A percentile compares a stretch with the other conserved stretches of the same genome.
Conservation (phyloP, 2,888 invertebrate genomes). For the Imbricaverruca yamaguchii region DNA sequence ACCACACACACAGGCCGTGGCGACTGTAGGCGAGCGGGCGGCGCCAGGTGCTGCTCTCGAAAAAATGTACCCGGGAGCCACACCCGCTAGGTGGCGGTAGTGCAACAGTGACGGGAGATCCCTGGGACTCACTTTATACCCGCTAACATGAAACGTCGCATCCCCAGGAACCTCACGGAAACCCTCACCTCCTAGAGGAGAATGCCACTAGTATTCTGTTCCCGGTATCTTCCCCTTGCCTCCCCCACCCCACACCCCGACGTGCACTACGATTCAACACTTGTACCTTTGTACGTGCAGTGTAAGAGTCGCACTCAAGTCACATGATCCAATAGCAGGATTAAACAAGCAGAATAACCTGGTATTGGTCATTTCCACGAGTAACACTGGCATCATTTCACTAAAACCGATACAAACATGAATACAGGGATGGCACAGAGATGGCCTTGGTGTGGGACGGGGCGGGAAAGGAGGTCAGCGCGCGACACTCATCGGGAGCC, state of each 20-base stretch:
- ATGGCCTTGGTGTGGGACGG: no score
- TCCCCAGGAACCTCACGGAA: not conserved
- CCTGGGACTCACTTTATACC: not conserved
- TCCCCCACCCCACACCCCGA: not conserved
- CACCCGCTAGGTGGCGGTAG: not conserved
- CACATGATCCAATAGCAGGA: no score
- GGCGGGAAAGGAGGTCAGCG: no score
- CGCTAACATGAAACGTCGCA: slow-evolving; percentile 22
- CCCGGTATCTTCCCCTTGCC: not conserved
- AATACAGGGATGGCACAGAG: no score
- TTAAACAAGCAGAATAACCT: no score
- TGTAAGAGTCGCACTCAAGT: no score
- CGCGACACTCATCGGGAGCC: no score
- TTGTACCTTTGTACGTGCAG: no score
- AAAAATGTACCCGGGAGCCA: slow-evolving; percentile 22
- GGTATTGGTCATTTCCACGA: no score
- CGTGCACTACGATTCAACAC: not conserved
- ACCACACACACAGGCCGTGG: slow-evolving; percentile 19
- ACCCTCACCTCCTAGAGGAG: not conserved
- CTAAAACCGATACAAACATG: no score
- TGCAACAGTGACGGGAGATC: no score
- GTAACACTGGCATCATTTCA: no score
- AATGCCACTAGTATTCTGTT: not conserved
- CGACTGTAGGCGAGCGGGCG: not conserved
- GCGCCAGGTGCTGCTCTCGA: slow-evolving; percentile 53